phyloP scores from a whole-genome alignment of 2,797 vertebrate genomes.

The Labeo calbasu region DNA sequence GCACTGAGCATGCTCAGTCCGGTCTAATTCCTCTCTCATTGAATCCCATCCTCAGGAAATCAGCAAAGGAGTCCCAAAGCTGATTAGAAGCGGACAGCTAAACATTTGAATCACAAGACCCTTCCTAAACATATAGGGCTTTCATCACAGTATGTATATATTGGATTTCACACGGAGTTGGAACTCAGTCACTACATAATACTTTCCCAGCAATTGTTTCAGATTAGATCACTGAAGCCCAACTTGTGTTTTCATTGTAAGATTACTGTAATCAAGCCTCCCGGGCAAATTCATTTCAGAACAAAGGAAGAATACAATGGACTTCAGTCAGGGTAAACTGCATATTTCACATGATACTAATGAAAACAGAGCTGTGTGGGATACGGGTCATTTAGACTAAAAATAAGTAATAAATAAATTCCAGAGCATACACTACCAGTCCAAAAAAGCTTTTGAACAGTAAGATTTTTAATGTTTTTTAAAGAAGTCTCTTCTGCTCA shows the following conservation, averaged over 20 bases:
- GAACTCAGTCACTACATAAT: neutral
- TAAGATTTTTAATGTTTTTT: too few species aligned
- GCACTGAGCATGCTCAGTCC: slow-evolving; percentile 26
- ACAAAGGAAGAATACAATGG: neutral
- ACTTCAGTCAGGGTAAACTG: neutral
- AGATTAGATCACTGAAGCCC: slow-evolving; percentile 13
- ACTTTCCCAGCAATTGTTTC: neutral
- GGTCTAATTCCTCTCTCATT: neutral
- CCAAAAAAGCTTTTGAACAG: too few species aligned
- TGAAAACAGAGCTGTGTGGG: neutral
- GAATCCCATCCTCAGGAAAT: neutral
- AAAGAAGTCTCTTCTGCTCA: too few species aligned
- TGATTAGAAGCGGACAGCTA: neutral
- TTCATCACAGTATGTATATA: too few species aligned
- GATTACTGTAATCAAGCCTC: slow-evolving; percentile 20
- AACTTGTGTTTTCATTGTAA: neutral
- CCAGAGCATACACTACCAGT: too few species aligned
- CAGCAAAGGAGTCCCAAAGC: neutral
- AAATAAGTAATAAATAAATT: too few species aligned
- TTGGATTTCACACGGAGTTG: neutral
- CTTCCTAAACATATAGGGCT: neutral
- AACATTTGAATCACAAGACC: neutral
- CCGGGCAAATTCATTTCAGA: slow-evolving; percentile 9
- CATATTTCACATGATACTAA: slow-evolving; percentile 18
- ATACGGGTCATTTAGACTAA: neutral